phyloP scores from a whole-genome alignment of 2,113 vertebrate species.

The Xenus cinereus region DNA sequence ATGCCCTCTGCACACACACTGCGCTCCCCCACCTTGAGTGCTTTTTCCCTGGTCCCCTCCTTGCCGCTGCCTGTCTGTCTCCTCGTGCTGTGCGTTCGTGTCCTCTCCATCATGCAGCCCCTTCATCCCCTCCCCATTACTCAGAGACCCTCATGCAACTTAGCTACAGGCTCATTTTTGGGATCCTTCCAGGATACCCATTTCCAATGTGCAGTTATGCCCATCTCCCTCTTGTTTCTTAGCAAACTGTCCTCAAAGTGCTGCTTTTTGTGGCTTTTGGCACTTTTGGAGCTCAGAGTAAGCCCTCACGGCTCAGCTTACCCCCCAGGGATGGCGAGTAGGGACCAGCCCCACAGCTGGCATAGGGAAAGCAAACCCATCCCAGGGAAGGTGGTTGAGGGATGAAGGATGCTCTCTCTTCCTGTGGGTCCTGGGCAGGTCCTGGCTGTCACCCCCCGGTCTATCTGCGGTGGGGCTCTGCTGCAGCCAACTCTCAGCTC shows the following conservation, averaged over 20 bases:
- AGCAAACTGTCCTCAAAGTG: not conserved
- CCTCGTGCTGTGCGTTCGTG: not conserved
- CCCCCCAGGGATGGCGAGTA: not conserved
- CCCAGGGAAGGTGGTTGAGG: not conserved
- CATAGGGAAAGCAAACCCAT: not conserved
- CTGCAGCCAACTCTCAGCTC: not conserved
- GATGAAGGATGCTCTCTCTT: not conserved
- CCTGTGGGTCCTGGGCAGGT: not conserved
- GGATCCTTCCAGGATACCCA: not conserved
- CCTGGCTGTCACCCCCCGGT: not conserved
- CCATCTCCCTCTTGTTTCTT: not conserved
- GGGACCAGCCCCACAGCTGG: not conserved
- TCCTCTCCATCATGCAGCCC: not conserved
- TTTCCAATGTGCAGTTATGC: not conserved
- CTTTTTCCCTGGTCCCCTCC: not conserved
- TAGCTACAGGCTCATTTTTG: not conserved
- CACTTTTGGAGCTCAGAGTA: not conserved
- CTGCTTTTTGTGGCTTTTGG: not conserved
- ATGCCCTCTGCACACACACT: rapidly evolving
- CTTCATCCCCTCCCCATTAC: not conserved
- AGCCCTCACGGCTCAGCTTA: not conserved
- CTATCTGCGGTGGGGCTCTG: not conserved
- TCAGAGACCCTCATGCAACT: not conserved
- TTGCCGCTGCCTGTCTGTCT: not conserved
- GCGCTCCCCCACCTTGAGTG: rapidly evolving